These are phyloP conservation scores for Rhynchonycteris naso DNA, from an alignment of 2,797 vertebrate genomes.

Conservation along the genomic window DNA sequence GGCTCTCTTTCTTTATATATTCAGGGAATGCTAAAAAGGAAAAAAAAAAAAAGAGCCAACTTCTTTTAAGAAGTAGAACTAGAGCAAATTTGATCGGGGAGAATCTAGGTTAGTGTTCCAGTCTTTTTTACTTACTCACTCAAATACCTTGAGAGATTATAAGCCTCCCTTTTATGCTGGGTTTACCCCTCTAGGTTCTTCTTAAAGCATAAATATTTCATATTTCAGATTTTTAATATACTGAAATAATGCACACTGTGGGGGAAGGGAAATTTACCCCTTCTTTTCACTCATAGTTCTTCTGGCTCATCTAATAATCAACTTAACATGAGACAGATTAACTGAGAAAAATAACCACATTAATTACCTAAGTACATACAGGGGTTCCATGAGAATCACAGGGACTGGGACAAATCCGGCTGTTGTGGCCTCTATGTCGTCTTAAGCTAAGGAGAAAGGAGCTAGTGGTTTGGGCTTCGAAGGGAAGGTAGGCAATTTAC, in stretches of 20 bases:
- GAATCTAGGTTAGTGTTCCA: conserved; percentile 54
- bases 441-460: neutral
- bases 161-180: neutral
- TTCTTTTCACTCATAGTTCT: neutral
- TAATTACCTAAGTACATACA: neutral
- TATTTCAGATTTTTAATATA: neutral
- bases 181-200: neutral
- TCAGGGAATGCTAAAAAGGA: neutral
- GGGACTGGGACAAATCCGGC: neutral
- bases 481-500: neutral
- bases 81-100: neutral
- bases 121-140: neutral
- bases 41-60: neutral
- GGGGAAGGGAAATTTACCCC: neutral
- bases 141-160: neutral
- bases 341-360: neutral
- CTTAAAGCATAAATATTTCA: neutral
- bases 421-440: neutral
- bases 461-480: neutral
- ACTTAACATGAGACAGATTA: neutral
- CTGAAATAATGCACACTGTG: neutral
- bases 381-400: neutral
- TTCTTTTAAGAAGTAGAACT: conserved; percentile 20
- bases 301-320: neutral
- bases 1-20: conserved; percentile 37